Evolutionary conservation across 2,113 vertebrate genomes (phyloP).

Genomic region (Rutilus rutilus): DNA sequence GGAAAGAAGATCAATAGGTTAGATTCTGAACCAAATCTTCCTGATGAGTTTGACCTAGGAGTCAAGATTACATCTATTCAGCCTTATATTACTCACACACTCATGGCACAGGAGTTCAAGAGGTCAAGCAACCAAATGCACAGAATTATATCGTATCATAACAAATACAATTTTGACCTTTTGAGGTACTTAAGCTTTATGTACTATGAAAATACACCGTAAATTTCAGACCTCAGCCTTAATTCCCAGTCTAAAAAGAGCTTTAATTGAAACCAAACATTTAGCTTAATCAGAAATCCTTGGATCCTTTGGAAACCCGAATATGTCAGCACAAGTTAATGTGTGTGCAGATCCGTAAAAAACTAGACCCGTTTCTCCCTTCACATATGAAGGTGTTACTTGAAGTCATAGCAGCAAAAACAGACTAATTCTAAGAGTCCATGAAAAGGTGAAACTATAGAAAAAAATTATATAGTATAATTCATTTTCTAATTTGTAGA

Average conservation of each 20-base stretch:
- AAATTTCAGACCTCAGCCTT: not conserved
- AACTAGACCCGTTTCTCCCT: not conserved
- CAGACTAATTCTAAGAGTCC: too few relatives aligned
- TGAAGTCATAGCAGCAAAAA: not conserved
- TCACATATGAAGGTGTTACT: not conserved
- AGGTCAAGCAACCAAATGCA: not conserved
- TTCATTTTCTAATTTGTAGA: not conserved
- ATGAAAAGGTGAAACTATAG: not conserved
- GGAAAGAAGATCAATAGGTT: conserved; percentile 38
- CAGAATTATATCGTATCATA: not conserved
- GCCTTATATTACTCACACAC: conserved; percentile 11
- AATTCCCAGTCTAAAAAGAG: not conserved
- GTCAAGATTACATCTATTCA: conserved; percentile 7
- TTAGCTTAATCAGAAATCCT: not conserved
- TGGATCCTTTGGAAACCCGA: not conserved
- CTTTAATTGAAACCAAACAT: not conserved
- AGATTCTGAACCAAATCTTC: not conserved
- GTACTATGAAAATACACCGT: not conserved
- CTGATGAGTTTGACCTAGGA: conserved; percentile 28
- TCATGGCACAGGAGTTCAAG: conserved; percentile 2
- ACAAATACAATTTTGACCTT: not conserved
- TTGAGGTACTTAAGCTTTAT: not conserved
- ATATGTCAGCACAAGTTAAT: not conserved
- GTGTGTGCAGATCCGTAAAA: not conserved
- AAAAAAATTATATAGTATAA: not conserved